Evolutionary conservation across 2,888 invertebrate genomes (phyloP).

Genomic region (Zonitis immaculata): DNA sequence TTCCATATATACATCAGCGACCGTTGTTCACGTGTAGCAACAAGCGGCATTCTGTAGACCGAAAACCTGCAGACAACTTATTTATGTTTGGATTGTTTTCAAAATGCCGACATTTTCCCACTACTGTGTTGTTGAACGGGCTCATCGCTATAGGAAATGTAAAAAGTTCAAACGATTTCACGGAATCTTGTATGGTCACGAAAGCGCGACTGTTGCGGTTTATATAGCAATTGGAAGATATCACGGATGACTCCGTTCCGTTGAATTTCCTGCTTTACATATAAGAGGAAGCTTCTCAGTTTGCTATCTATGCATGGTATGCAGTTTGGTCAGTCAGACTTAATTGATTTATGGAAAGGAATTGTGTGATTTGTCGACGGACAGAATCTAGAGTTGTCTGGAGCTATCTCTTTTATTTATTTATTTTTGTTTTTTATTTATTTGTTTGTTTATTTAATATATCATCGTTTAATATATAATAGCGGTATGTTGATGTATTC

Average conservation of each 20-base stretch:
- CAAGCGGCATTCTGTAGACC: constrained; percentile 45
- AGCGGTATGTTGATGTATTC: constrained; percentile 22
- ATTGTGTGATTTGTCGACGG: constrained; percentile 48
- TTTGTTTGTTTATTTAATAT: too few relatives aligned
- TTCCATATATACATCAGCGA: constrained; percentile 39
- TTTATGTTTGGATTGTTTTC: constrained; percentile 52
- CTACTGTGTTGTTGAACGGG: constrained; percentile 41
- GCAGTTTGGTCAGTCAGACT: constrained; percentile 34
- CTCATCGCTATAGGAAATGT: constrained; percentile 41
- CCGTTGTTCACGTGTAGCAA: constrained; percentile 43
- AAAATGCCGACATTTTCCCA: constrained; percentile 49
- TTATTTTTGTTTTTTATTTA: neutral
- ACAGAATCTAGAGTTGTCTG: constrained; percentile 18
- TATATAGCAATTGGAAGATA: constrained; percentile 20
- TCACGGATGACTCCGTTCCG: constrained; percentile 16
- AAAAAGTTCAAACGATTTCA: constrained; percentile 45
- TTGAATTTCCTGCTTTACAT: constrained; percentile 39
- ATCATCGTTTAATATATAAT: constrained; percentile 1
- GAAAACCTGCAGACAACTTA: constrained; percentile 50
- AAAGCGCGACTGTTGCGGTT: constrained; percentile 37
- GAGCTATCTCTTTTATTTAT: neutral
- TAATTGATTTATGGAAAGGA: constrained; percentile 48
- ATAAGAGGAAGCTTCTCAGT: constrained; percentile 36
- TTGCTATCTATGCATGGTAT: constrained; percentile 36
- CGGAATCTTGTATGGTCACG: constrained; percentile 46